Base-by-base conservation (phyloP, 30 jellyfish, hydroid and myxozoan species). In the Hydractinia symbiolongicarpus region DNA sequence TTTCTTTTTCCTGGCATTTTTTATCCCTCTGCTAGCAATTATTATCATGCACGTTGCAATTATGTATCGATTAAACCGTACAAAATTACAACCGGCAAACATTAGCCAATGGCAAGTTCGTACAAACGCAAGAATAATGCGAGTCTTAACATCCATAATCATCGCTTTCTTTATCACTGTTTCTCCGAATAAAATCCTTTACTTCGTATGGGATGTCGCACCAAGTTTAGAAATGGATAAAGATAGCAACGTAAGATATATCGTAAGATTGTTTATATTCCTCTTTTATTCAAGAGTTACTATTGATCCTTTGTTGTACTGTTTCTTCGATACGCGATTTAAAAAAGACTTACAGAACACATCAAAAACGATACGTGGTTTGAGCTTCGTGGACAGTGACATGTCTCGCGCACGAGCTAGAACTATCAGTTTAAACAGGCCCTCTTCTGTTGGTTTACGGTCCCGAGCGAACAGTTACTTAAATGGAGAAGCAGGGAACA, bases 251-350 rank as follows among this genome's bases (percentile, higher is more conserved):
- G 83, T 51, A 15, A 4, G 86, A 20, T 61, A 7, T 15, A 56
- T 56, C 51, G 40, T 78, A 30, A 4, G 86, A 14, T n/a, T 70
- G 7, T 15, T 78, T 7, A 83, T 56, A 78, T 15, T 78, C 8
- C 61, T 78, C 17, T 78, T 56, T 51, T 62, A 51, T 21, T 61
- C 85, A 7, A 58, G 86, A 78, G 86, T 78, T n/a, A 83, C 86
- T 4, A 56, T 78, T 7, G 83, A 78, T 5, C 86, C 86, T 57
- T 6, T 78, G 86, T 1, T 78, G 58, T 78, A 78, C 61, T 78
- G 86, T 57, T 78, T 78, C 52, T 56, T 78, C 19, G 86, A 78
- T 62, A 78, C 86, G 13, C 86, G 86, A 57, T 78, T 78, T 61
- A 58, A 78, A 21, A 78, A 56, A 49, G 86, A 78, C 61, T 53